Evolutionary conservation across 2,888 invertebrate genomes (phyloP).

Genomic region (Heteromurus nitidus): DNA sequence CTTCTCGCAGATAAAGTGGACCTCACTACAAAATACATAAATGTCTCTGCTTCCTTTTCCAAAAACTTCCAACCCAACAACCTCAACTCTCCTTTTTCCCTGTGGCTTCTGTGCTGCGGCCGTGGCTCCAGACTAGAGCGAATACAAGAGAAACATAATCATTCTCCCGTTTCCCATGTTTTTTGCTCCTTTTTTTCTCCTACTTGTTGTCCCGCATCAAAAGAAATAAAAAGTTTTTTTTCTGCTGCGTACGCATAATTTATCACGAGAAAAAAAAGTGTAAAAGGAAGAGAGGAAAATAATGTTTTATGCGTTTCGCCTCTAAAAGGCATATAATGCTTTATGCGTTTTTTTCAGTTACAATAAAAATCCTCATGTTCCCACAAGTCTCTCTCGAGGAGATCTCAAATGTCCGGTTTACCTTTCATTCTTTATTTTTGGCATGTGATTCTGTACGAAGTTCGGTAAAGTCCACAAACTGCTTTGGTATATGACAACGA

Average conservation of each 20-base stretch:
- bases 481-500: too few species aligned
- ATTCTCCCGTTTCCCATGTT: too few species aligned
- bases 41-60: background rate
- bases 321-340: background rate
- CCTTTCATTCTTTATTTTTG: background rate
- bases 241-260: background rate
- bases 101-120: slow-evolving; percentile 28
- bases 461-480: too few species aligned
- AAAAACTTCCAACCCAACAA: too few species aligned
- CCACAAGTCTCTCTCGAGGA: too few species aligned
- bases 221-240: background rate
- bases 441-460: too few species aligned
- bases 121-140: slow-evolving; percentile 14
- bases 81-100: slow-evolving; percentile 15
- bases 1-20: slow-evolving; percentile 35
- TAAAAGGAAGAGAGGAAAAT: too few species aligned
- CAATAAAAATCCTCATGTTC: too few species aligned
- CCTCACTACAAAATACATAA: slow-evolving; percentile 17
- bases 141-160: too few species aligned
- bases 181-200: background rate
- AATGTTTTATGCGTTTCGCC: too few species aligned
- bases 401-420: too few species aligned
- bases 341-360: background rate
- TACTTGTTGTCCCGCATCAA: background rate
- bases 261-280: background rate